Evolutionary conservation across 2,888 invertebrate genomes (phyloP).

Genomic region (Fabriciana adippe): DNA sequence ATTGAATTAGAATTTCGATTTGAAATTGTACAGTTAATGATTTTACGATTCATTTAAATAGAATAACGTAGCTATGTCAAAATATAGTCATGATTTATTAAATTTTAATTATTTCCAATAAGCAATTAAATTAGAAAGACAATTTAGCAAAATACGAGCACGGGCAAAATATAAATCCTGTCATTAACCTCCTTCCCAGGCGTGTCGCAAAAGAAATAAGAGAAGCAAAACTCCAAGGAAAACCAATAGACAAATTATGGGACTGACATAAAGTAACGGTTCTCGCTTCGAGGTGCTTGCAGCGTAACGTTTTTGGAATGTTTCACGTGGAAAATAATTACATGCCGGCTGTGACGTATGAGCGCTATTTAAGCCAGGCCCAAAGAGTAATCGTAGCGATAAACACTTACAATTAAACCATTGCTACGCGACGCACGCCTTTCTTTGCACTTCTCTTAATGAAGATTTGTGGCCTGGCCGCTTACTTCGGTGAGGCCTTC

Average conservation of each 20-base stretch:
- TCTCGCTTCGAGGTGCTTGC: slow-evolving; percentile 48
- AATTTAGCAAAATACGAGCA: slow-evolving; percentile 28
- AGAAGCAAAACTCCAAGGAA: slow-evolving; percentile 42
- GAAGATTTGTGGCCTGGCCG: slow-evolving; percentile 66
- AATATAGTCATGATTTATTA: not conserved
- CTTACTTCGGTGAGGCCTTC: slow-evolving; percentile 48
- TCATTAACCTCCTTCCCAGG: slow-evolving; percentile 37
- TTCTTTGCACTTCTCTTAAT: slow-evolving; percentile 74
- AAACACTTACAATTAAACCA: slow-evolving; percentile 80
- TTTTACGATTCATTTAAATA: slow-evolving; percentile 7
- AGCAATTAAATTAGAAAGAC: not conserved
- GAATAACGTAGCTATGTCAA: not conserved
- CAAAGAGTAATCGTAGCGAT: slow-evolving; percentile 77
- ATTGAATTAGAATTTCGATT: slow-evolving; percentile 17
- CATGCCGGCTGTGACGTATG: slow-evolving; percentile 77
- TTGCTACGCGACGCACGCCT: slow-evolving; percentile 79
- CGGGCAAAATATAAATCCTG: slow-evolving; percentile 33
- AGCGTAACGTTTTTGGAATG: slow-evolving; percentile 69
- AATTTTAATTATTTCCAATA: not conserved
- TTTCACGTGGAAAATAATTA: slow-evolving; percentile 78
- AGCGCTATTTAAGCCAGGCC: slow-evolving; percentile 75
- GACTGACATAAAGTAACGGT: slow-evolving; percentile 59
- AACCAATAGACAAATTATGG: slow-evolving; percentile 70
- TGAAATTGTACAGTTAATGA: slow-evolving; percentile 16
- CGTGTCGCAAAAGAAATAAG: slow-evolving; percentile 42